phyloP scores from a whole-genome alignment of 2,888 invertebrate species.

The Xestia c-nigrum region DNA sequence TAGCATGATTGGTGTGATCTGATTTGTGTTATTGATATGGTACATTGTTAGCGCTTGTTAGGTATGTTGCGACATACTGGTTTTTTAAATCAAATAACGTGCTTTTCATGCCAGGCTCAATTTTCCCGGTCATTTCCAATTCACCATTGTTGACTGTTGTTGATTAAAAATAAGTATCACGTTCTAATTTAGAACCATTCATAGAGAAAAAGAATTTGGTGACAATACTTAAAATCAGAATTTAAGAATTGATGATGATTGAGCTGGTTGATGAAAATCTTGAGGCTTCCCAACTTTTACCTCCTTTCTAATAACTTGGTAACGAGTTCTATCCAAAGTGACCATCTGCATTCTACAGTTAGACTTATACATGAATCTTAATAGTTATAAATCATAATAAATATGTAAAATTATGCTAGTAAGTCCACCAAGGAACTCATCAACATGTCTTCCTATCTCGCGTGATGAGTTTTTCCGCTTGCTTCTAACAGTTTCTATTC shows the following conservation, averaged over 20 bases:
- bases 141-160: not conserved
- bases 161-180: too few relatives aligned
- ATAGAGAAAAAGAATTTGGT: not conserved
- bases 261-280: not conserved
- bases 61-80: slow-evolving; percentile 1
- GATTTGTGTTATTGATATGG: slow-evolving; percentile 4
- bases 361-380: not conserved
- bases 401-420: slow-evolving; percentile 30
- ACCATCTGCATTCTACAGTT: not conserved
- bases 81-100: not conserved
- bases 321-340: not conserved
- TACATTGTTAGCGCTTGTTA: not conserved
- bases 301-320: not conserved
- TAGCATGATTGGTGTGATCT: slow-evolving; percentile 34
- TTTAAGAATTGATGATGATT: not conserved
- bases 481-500: slow-evolving; percentile 37
- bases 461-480: slow-evolving; percentile 44
- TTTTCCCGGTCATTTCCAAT: not conserved
- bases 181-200: not conserved
- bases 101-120: not conserved
- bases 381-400: slow-evolving; percentile 7
- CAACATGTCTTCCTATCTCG: slow-evolving; percentile 41
- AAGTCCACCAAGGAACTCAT: slow-evolving; percentile 45
- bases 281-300: not conserved
- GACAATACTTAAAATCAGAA: not conserved